Evolutionary conservation across 2,888 invertebrate species (phyloP).

Genomic region (Athalia circularis): DNA sequence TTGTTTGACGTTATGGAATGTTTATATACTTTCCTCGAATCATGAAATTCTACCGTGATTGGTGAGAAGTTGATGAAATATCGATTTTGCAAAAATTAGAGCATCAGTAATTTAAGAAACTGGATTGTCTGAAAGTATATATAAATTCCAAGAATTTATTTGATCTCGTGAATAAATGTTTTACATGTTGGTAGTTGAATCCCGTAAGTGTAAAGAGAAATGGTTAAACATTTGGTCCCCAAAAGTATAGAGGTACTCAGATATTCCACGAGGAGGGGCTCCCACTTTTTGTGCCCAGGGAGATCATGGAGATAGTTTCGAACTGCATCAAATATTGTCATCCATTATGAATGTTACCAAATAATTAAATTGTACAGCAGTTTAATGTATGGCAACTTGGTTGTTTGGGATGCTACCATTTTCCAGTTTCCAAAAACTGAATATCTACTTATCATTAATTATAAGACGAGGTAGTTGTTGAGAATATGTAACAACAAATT

Average conservation of each 20-base stretch:
- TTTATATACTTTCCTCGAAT: constrained; percentile 38
- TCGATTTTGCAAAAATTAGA: neutral
- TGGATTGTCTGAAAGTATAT: constrained; percentile 31
- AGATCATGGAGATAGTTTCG: neutral
- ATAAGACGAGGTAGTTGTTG: neutral
- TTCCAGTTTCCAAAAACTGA: neutral
- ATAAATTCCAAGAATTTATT: constrained; percentile 33
- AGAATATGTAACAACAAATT: neutral
- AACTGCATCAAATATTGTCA: neutral
- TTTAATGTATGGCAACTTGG: neutral
- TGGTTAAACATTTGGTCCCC: neutral
- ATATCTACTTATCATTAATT: neutral
- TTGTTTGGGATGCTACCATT: neutral
- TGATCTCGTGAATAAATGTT: constrained; percentile 24
- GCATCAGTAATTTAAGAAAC: neutral
- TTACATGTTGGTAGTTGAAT: constrained; percentile 27
- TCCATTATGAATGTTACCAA: neutral
- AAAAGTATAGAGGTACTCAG: constrained; percentile 17
- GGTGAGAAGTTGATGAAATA: neutral
- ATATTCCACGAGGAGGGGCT: neutral
- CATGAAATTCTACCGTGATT: neutral
- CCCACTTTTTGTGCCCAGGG: constrained; percentile 7
- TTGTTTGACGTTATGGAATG: constrained; percentile 32
- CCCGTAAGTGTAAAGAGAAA: constrained; percentile 20
- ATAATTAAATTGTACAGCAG: neutral